A percentile compares a stretch with the other conserved stretches of the same genome.
Conservation (phyloP, 2,113 vertebrate genomes). For the Psophia crepitans region DNA sequence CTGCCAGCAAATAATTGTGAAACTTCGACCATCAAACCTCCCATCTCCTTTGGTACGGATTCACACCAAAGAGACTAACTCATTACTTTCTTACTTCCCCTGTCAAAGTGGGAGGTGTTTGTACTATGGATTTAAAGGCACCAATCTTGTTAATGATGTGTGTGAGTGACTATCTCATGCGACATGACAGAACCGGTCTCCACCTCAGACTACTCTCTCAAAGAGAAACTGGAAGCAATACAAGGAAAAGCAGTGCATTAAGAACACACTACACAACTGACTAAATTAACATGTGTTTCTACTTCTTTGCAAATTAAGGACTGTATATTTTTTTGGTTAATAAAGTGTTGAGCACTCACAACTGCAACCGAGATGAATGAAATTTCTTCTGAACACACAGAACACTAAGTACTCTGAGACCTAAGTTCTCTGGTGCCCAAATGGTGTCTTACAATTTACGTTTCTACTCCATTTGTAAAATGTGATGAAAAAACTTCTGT, state of each 20-base stretch:
- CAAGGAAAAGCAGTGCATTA: not conserved
- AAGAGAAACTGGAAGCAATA: not conserved
- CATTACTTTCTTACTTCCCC: not conserved
- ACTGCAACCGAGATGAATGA: not conserved
- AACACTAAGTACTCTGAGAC: not conserved
- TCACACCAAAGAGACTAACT: not conserved
- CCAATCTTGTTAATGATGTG: not conserved
- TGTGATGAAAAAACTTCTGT: not conserved
- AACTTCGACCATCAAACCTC: not conserved
- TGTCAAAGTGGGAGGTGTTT: not conserved
- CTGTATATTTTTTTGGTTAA: not conserved
- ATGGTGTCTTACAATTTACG: not conserved
- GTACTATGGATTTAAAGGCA: not conserved
- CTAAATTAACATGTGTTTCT: not conserved
- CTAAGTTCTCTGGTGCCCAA: not conserved
- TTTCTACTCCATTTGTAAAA: not conserved
- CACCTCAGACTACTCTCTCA: not conserved
- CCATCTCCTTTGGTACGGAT: not conserved
- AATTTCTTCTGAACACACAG: not conserved
- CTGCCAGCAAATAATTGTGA: not conserved
- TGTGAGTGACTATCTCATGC: not conserved
- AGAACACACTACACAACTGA: not conserved
- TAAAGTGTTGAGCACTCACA: not conserved
- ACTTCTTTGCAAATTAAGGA: not conserved
- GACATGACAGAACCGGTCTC: not conserved